A percentile compares a stretch with the other conserved stretches of the same genome.
These are phyloP conservation scores for Ia io DNA, from an alignment of 2,113 vertebrate species.

Conservation along the genomic window DNA sequence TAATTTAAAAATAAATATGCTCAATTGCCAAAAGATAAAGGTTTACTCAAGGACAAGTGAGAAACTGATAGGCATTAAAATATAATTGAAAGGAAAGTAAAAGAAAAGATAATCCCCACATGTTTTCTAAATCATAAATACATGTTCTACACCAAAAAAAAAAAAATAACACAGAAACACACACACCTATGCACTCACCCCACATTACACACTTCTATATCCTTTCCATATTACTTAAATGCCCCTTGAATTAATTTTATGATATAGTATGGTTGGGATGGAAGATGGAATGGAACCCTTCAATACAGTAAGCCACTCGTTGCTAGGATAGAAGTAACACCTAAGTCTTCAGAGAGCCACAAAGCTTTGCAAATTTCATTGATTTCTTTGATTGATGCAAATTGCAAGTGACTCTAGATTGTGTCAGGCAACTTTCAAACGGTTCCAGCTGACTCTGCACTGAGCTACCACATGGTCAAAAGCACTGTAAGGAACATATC, in stretches of 20 bases:
- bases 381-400: slow-evolving; percentile 54
- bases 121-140: slow-evolving; percentile 16
- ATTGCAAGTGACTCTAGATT: slow-evolving; percentile 5
- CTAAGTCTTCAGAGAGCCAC: slow-evolving; percentile 1
- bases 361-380: slow-evolving; percentile 26
- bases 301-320: neutral
- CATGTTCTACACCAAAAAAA: neutral
- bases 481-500: neutral
- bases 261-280: neutral
- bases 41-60: neutral
- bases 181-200: neutral
- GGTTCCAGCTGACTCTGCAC: slow-evolving; percentile 35
- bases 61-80: neutral
- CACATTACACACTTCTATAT: neutral
- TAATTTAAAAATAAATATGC: neutral
- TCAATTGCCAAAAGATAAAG: neutral
- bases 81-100: neutral
- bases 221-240: neutral
- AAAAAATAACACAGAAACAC: neutral
- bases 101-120: neutral
- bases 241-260: neutral
- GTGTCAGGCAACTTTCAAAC: neutral
- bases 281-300: neutral
- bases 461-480: neutral
- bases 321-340: neutral